phyloP scores from a whole-genome alignment of 2,888 invertebrate genomes.

The Hofmannophila pseudospretella region DNA sequence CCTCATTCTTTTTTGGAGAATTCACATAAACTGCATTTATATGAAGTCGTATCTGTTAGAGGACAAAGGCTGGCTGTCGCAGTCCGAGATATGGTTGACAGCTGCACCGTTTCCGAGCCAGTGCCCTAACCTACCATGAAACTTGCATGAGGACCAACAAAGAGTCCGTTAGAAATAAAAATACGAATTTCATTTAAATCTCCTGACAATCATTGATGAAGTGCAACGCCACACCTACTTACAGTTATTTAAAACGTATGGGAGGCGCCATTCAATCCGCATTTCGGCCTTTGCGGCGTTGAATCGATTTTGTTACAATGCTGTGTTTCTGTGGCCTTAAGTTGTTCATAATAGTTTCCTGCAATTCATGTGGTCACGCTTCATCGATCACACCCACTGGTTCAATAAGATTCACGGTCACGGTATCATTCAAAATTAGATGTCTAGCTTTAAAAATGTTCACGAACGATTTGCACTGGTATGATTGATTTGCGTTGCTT shows the following conservation, averaged over 20 bases:
- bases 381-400: constrained; percentile 58
- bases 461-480: constrained; percentile 4
- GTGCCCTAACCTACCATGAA: constrained; percentile 60
- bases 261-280: constrained; percentile 41
- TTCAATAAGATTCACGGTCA: constrained; percentile 36
- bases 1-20: constrained; percentile 58
- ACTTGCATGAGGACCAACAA: constrained; percentile 57
- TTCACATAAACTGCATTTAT: constrained; percentile 75
- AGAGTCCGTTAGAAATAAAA: constrained; percentile 60
- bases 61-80: constrained; percentile 63
- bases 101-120: constrained; percentile 60
- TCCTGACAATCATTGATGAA: constrained; percentile 47
- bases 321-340: constrained; percentile 44
- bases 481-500: neutral
- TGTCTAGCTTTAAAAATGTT: constrained; percentile 1
- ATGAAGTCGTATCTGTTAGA: constrained; percentile 67
- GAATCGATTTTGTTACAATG: constrained; percentile 48
- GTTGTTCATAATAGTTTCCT: constrained; percentile 54
- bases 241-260: constrained; percentile 33
- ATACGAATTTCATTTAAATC: constrained; percentile 62
- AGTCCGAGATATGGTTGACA: constrained; percentile 64
- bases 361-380: constrained; percentile 56
- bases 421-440: constrained; percentile 40
- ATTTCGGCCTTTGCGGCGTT: constrained; percentile 36
- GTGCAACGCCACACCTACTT: constrained; percentile 58